Base-by-base conservation (phyloP, 53 echinoderm and acorn worm species). In the Henricia sp. region DNA sequence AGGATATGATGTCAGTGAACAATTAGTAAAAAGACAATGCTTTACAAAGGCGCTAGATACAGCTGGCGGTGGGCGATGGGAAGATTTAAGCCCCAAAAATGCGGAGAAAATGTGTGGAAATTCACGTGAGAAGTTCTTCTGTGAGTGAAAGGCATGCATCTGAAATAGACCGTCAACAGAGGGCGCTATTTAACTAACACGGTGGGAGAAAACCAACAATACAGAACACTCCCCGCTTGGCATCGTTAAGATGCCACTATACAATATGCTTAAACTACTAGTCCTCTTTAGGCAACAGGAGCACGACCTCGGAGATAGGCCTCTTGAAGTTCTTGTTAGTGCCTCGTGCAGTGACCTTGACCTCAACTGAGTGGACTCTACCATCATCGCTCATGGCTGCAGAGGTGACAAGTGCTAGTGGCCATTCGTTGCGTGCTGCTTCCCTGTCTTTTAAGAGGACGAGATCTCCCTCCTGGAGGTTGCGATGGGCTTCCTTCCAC, bases 361-460 rank as follows among this genome's bases (percentile, higher is more conserved):
- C 19, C 1, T 74, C 64, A 0, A 86, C 64, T 34, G 52, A 76
- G 12, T 64, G 44, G 25, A 86, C 86, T 16, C 40, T 9, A 30
- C 63, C 74, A 62, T 86, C 75, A 16, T 9, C 16, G 28, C 60
- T 32, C 14, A 35, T 14, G 32, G 32, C 1, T 17, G 50, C 23
- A 23, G 80, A 29, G 34, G 44, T 50, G 16, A 88, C 39, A 9
- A 68, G 25, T 1, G 54, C 82, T 11, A 82, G n/a, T 16, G 71
- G 71, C 82, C 82, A 88, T 24, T 82, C 33, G 28, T 88, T 88
- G 25, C 70, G 54, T 37, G 25, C 30, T 1, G 58, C 70, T 52
- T 88, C 33, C 46, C 57, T 46, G 41, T 88, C 82, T 36, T 82
- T 88, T 38, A 88, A 28, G 21, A 88, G 34, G 0, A 88, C 70